Base-by-base conservation (phyloP, 1,140 invertebrate genomes). In the Papilio polyxenes region DNA sequence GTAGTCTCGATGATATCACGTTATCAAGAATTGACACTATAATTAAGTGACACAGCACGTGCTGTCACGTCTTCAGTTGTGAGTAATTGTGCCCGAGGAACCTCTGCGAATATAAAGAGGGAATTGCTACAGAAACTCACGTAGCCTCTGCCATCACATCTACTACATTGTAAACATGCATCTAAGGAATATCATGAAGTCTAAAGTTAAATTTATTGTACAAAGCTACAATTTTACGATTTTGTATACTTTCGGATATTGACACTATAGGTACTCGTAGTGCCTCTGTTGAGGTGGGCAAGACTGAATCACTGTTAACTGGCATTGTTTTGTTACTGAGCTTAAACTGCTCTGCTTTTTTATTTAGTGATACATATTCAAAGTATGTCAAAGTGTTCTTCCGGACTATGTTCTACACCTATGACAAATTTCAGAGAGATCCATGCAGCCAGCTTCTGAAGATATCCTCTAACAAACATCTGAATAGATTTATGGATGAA, bases 71-170 rank as follows among this genome's bases (percentile, higher is more conserved):
- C 78, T 59, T 80, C 17, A 80, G 59, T 80, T 80, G 13, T 80
- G 59, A 80, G 78, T 80, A 80, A 80, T 80, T 69, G 59, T 80
- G 59, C 59, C 40, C 40, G 59, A 20, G 78, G 49, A 80, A 69
- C 62, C 78, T 80, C n/a, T 48, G 11, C 78, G 78, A 80, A 80
- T 69, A 80, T 80, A 80, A 80, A 80, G 78, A 62, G 78, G 56
- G 78, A 65, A 23, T 8, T 11, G 10, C 72, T 48, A 51, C 11
- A 80, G 56, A 69, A 48, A 17, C 62, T 65, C 78, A 65, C 78
- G 40, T 49, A 62, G 53, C 17, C 31, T 20, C 44, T 1, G 44
- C 37, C 59, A 13, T 65, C 62, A 3, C 23, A 0, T 23, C 40
- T 69, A 78, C 10, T 9, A 44, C 59, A 80, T 80, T 80, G 56